Evolutionary conservation across 2,113 vertebrate genomes (phyloP).

Genomic region (Isichthys henryi): DNA sequence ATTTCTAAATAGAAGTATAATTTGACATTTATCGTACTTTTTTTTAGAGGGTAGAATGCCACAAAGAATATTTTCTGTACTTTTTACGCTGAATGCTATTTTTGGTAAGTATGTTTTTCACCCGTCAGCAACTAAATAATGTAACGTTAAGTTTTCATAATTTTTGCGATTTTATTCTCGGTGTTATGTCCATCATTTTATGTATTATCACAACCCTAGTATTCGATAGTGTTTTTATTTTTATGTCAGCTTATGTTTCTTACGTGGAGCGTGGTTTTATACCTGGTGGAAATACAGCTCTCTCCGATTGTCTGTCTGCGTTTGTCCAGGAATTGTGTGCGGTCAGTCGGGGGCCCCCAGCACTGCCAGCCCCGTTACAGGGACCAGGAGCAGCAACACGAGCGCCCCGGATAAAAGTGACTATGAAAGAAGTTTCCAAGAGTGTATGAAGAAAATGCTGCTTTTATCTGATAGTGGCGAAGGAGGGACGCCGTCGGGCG

Average conservation of each 20-base stretch:
- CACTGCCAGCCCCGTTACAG: conserved; percentile 7
- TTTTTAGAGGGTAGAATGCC: conserved; percentile 38
- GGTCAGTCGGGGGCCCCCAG: conserved; percentile 14
- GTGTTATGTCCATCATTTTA: too few relatives aligned
- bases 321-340: conserved; percentile 36
- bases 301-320: background rate
- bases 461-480: conserved; percentile 27
- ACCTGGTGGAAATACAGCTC: background rate
- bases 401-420: conserved; percentile 1
- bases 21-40: background rate
- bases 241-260: background rate
- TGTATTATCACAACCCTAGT: background rate
- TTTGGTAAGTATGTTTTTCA: conserved; percentile 48
- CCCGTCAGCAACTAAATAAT: background rate
- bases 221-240: background rate
- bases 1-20: background rate
- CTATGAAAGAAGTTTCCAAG: conserved; percentile 40
- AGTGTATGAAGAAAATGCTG: conserved; percentile 42
- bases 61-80: conserved; percentile 15
- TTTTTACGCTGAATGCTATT: conserved; percentile 37
- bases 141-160: background rate
- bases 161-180: background rate
- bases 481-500: background rate
- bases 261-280: background rate
- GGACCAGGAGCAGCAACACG: conserved; percentile 22